Conservation (phyloP, 2,797 vertebrate genomes). For the Pantherophis alleghaniensis region DNA sequence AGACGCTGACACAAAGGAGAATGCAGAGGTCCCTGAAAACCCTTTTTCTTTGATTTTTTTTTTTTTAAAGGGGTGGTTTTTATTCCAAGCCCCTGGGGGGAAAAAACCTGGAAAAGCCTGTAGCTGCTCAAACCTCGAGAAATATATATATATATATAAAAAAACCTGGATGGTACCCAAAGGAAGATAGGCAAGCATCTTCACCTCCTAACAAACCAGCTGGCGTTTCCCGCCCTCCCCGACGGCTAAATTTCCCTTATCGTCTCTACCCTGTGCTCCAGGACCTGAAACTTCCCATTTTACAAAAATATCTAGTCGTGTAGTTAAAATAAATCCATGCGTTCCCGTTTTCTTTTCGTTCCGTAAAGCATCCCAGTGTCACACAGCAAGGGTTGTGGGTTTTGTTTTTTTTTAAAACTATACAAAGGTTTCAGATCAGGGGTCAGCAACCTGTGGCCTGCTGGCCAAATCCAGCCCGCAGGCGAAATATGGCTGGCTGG, state of each 20-base stretch:
- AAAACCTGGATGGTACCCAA: not conserved
- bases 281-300: not conserved
- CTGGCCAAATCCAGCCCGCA: not conserved
- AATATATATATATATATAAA: not conserved
- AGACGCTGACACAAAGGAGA: not conserved
- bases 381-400: not conserved
- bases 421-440: not conserved
- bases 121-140: not conserved
- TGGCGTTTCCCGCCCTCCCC: not conserved
- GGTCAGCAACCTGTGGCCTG: conserved; percentile 18
- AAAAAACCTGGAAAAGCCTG: not conserved
- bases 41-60: not conserved
- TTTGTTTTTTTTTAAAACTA: not conserved
- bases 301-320: conserved; percentile 14
- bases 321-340: conserved; percentile 11
- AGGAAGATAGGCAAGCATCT: not conserved
- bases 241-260: not conserved
- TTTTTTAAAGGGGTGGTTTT: not conserved
- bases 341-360: not conserved
- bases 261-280: too few species aligned
- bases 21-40: not conserved
- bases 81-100: not conserved
- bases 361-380: not conserved
- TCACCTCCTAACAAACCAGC: not conserved
- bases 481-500: not conserved